Evolutionary conservation across 2,888 invertebrate species (phyloP).

Genomic region (Tupiocoris notatus): DNA sequence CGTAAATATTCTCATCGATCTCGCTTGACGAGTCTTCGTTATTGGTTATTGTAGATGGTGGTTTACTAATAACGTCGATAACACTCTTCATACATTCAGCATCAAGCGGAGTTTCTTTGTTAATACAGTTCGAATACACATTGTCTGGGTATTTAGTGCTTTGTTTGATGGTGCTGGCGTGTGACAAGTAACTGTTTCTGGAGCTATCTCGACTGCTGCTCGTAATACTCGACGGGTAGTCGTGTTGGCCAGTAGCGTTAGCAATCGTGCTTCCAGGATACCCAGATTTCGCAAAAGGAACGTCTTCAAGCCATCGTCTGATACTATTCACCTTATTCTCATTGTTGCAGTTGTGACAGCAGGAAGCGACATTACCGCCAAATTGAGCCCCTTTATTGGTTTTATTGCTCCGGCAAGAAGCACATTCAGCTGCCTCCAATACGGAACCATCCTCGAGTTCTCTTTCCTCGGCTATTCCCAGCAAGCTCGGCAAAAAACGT

Average conservation of each 20-base stretch:
- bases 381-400: constrained; percentile 12
- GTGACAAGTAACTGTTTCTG: constrained; percentile 13
- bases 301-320: constrained; percentile 72
- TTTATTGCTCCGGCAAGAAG: constrained; percentile 22
- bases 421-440: constrained; percentile 16
- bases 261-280: not conserved
- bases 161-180: constrained; percentile 22
- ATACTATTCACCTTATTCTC: constrained; percentile 74
- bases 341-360: constrained; percentile 52
- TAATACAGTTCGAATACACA: constrained; percentile 3
- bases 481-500: constrained; percentile 73
- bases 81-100: not conserved
- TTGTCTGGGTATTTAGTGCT: constrained; percentile 21
- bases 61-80: not conserved
- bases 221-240: constrained; percentile 11
- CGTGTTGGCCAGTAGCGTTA: constrained; percentile 1
- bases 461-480: constrained; percentile 80
- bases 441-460: constrained; percentile 36
- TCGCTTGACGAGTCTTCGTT: constrained; percentile 26
- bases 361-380: constrained; percentile 16
- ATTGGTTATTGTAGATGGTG: not conserved
- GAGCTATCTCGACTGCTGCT: constrained; percentile 26
- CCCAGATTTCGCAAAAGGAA: constrained; percentile 55
- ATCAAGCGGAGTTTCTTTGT: not conserved
- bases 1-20: constrained; percentile 31